A percentile compares a stretch with the other conserved stretches of the same genome.
Evolutionary conservation across 1,140 invertebrate species (phyloP).

Genomic region (Drosophila repletoides): DNA sequence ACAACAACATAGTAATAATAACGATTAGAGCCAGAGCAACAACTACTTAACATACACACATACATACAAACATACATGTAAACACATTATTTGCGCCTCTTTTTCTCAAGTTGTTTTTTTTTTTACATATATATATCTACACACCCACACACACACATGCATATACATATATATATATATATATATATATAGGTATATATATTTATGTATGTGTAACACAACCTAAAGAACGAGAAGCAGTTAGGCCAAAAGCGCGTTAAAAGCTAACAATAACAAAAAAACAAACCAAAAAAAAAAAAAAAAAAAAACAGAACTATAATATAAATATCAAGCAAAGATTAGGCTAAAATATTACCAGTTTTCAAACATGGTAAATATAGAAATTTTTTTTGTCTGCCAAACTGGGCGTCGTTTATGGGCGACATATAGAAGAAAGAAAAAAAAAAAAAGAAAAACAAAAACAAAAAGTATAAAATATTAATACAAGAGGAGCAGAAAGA

Average conservation of each 20-base stretch:
- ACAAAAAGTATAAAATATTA: conserved; percentile 36
- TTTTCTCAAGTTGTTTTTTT: conserved; percentile 29
- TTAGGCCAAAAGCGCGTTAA: conserved; percentile 34
- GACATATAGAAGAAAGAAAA: conserved; percentile 28
- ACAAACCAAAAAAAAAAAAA: conserved; percentile 24
- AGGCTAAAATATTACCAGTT: conserved; percentile 62
- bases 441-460: background rate
- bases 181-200: too few species aligned
- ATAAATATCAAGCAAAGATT: conserved; percentile 45
- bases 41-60: conserved; percentile 42
- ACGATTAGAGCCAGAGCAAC: conserved; percentile 36
- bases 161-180: too few species aligned
- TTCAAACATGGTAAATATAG: conserved; percentile 53
- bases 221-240: conserved; percentile 19
- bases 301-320: conserved; percentile 12
- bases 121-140: background rate
- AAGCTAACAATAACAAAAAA: conserved; percentile 44
- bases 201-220: background rate
- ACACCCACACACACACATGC: too few species aligned
- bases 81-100: conserved; percentile 42
- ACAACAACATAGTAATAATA: conserved; percentile 51
- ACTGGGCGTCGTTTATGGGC: conserved; percentile 62
- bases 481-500: too few species aligned
- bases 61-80: conserved; percentile 20
- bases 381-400: conserved; percentile 72